Evolutionary conservation across 2,797 vertebrate species (phyloP), one percentile per base, ranked within the genome.

Genomic region (Poliocrania exsul): DNA sequence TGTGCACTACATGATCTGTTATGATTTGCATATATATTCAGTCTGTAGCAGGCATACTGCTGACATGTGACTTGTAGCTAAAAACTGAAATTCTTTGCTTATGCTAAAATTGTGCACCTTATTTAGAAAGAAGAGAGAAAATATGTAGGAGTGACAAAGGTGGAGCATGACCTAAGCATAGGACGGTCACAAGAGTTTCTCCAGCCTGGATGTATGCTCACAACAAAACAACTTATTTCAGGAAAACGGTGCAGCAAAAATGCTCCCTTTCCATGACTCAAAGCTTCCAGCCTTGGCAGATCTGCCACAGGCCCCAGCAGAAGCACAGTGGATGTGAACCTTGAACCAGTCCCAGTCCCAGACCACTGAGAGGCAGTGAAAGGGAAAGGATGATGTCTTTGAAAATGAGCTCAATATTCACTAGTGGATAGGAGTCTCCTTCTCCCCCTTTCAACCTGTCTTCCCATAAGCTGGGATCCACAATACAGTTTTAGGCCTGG

Each of bases 311-410:
- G 35, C 26, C 33, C n/a, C 58, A 56, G 56, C 4, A 29, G n/a
- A 65, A 84, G 49, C 33, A 67, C 46, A 60, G 6, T 0, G 0
- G 8, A 19, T 2, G 6, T 11, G 33, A 61, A 64, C 13, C 17
- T 46, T 74, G 57, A 87, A 84, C 4, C 18, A 89, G 53, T 6
- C 26, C 38, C 37, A n/a, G 20, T 35, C 31, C 33, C 42, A 26
- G 11, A 62, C 5, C 33, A 33, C 71, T 29, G 31, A 69, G 33
- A 75, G 19, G 40, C 5, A 13, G 56, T 38, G 70, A 83, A 92
- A 75, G 18, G 7, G n/a, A 83, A 86, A 12, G 19, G 25, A 51
- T 1, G 9, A 25, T 10, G 31, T 2, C 29, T 82, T 11, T n/a
- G 38, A 72, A 88, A 93, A 81, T 7, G 0, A 1, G 11, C 13